Percentiles rank a stretch among this genome's conserved stretches.
Conservation (phyloP, 2,797 vertebrate species). For the Channallabes apus region DNA sequence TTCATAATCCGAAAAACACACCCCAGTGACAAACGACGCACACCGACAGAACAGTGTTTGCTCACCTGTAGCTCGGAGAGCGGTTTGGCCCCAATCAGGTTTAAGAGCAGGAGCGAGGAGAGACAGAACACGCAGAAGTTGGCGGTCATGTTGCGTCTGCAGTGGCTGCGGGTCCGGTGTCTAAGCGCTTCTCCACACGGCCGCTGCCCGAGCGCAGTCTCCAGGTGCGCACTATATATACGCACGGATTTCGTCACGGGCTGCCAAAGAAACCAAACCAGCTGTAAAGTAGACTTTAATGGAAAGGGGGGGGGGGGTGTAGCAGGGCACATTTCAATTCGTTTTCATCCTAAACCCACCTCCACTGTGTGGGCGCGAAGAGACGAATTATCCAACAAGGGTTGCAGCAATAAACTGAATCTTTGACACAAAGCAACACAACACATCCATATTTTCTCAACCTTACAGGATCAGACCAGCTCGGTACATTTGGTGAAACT, state of each 20-base stretch:
- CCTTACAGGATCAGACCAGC: not conserved
- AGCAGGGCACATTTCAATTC: slow-evolving; percentile 36
- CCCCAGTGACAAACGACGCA: too few species aligned
- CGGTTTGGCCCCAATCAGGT: slow-evolving; percentile 61
- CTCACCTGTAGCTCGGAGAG: slow-evolving; percentile 71
- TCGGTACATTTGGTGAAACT: not conserved
- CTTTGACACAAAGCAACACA: not conserved
- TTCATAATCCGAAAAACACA: too few species aligned
- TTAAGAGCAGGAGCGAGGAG: slow-evolving; percentile 65
- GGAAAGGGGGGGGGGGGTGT: slow-evolving; percentile 48
- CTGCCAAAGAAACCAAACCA: slow-evolving; percentile 51
- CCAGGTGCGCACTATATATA: slow-evolving; percentile 69
- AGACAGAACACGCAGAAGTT: slow-evolving; percentile 59
- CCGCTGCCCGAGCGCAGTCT: slow-evolving; percentile 37
- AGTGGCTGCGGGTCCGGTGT: slow-evolving; percentile 17
- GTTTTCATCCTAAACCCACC: slow-evolving; percentile 40
- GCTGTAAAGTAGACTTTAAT: slow-evolving; percentile 54
- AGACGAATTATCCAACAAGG: not conserved
- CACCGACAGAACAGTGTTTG: not conserved
- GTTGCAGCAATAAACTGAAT: not conserved
- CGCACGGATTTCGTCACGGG: slow-evolving; percentile 64
- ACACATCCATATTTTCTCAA: not conserved
- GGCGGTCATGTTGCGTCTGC: slow-evolving; percentile 45
- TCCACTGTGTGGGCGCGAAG: not conserved
- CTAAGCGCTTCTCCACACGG: slow-evolving; percentile 23